Base-by-base conservation (phyloP, 2,113 vertebrate genomes). In the Paramisgurnus dabryanus region DNA sequence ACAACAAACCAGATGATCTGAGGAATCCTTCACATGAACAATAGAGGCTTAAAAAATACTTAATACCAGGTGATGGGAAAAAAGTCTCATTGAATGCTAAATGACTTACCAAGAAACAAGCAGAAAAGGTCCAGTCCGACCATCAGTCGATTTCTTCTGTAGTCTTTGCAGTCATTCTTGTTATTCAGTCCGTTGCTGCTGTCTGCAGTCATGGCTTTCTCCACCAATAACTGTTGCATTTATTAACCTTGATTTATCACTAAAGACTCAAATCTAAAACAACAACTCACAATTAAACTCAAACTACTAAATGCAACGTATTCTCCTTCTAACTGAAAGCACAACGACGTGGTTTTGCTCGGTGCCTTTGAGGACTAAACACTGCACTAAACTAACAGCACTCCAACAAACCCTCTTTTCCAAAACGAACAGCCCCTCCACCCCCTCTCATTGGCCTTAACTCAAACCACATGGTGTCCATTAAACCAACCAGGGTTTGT, bases 141-240 rank as follows among this genome's bases (percentile, higher is more conserved):
- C 83, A 98, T 94, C 80, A 98, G 82, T 86, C 90, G 95, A 79
- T 93, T 96, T 91, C 95, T 91, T 92, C 93, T 93, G 92, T 93
- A 91, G 86, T 95, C 91, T 82, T 92, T 89, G 50, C 90, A 86
- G 83, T 88, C 88, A 81, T 84, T 89, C 64, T 92, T 94, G 90
- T 93, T 95, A 87, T 58, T 58, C 55, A 58, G 15, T 58, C 95
- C 95, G 91, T 95, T 96, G 90, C 92, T 96, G 89, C 91, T 93
- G 86, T 98, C 95, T 65, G 95, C 93, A 76, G 91, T 93, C 93
- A 97, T 97, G 69, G 92, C 95, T 87, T 98, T 98, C 93, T 98
- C 96, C 93, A 96, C 96, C 78, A 97, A 95, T 94, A 97, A 92
- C 90, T 93, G 96, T 92, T 98, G 96, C 96, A 97, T 98, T 91